Percentiles rank a stretch among this genome's conserved stretches.
Conservation (phyloP, 1,140 invertebrate species). For the Trichoplusia ni region DNA sequence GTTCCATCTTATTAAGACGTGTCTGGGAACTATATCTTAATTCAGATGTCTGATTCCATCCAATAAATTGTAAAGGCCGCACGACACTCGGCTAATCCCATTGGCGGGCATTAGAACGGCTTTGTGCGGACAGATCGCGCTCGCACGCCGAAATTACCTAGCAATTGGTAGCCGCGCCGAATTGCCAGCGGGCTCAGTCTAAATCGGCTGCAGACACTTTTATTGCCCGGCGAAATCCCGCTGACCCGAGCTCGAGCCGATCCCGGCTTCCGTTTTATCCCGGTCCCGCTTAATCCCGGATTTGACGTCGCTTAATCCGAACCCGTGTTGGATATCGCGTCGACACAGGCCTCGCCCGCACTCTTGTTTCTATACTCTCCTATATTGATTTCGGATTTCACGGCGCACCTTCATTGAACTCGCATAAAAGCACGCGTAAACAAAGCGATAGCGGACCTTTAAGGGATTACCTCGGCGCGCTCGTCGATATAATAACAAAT, state of each 20-base stretch:
- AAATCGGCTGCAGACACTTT: conserved; percentile 82
- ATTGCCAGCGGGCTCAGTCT: conserved; percentile 77
- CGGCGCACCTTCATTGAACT: conserved; percentile 54
- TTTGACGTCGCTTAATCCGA: conserved; percentile 81
- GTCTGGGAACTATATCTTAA: conserved; percentile 52
- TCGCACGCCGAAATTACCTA: conserved; percentile 77
- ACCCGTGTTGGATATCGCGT: conserved; percentile 80
- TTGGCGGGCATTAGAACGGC: conserved; percentile 76
- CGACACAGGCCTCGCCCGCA: conserved; percentile 72
- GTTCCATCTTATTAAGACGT: conserved; percentile 6
- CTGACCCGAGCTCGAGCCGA: conserved; percentile 70
- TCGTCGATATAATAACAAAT: conserved; percentile 43
- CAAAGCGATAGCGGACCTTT: conserved; percentile 45
- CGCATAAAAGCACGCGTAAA: conserved; percentile 44
- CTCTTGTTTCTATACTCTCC: conserved; percentile 55
- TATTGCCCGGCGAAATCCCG: conserved; percentile 79
- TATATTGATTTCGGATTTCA: conserved; percentile 72
- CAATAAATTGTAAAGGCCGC: conserved; percentile 74
- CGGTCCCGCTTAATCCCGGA: conserved; percentile 77
- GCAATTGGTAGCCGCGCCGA: conserved; percentile 77
- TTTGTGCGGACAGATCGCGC: conserved; percentile 77
- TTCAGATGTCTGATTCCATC: conserved; percentile 65
- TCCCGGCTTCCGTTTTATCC: conserved; percentile 67
- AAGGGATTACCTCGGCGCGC: conserved; percentile 40
- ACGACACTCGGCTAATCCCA: conserved; percentile 77